Evolutionary conservation across 2,797 vertebrate species (phyloP).

Genomic region (Gallinago stenura): DNA sequence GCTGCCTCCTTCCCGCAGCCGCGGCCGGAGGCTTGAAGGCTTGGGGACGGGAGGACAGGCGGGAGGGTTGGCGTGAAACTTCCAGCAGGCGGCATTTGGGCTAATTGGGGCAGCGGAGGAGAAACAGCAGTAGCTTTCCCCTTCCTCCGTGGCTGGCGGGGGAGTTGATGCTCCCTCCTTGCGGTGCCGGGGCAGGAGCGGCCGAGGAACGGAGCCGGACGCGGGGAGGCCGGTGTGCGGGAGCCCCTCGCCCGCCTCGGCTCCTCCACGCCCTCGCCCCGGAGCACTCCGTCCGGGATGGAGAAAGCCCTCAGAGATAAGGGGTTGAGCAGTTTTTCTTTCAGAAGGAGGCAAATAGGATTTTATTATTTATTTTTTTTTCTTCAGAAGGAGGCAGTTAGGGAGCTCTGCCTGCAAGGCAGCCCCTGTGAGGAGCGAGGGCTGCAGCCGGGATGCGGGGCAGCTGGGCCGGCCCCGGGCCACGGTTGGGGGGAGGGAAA

Average conservation of each 20-base stretch:
- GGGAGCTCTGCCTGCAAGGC: background rate
- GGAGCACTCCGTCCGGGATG: background rate
- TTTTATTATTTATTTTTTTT: no score
- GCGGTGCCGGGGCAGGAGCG: background rate
- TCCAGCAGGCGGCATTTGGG: background rate
- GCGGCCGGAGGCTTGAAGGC: background rate
- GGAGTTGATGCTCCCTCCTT: background rate
- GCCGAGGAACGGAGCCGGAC: background rate
- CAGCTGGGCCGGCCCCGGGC: background rate
- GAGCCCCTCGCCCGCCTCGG: accelerated
- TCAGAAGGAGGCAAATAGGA: background rate
- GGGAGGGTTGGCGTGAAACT: background rate
- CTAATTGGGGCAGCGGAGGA: background rate
- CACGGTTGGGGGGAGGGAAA: no score
- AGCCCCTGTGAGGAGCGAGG: background rate
- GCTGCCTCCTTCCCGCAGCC: background rate
- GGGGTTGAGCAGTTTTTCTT: background rate
- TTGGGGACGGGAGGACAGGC: background rate
- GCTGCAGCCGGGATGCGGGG: background rate
- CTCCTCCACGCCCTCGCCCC: background rate
- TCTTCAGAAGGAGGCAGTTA: background rate
- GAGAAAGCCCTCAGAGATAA: background rate
- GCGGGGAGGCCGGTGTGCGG: accelerated
- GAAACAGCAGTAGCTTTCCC: background rate
- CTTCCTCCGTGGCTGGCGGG: background rate